Conservation (phyloP, 2,113 vertebrate genomes). For the Macaca fascicularis region DNA sequence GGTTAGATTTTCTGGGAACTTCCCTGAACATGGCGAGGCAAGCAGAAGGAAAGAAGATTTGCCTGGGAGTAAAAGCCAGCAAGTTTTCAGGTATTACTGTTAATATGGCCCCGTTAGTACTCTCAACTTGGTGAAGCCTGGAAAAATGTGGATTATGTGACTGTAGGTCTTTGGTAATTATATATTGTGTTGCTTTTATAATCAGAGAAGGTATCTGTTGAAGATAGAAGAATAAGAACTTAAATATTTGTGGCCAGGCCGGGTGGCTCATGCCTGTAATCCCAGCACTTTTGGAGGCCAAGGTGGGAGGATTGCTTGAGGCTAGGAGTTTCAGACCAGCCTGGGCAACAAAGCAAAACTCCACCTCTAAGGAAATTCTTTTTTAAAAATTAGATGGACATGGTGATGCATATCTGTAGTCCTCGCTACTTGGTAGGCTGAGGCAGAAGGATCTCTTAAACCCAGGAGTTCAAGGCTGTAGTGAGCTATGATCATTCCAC, state of each 20-base stretch:
- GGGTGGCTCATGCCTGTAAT: not conserved
- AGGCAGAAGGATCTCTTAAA: not conserved
- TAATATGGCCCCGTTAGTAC: not conserved
- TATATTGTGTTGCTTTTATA: not conserved
- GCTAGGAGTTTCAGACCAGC: not conserved
- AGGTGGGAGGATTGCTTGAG: not conserved
- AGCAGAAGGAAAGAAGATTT: not conserved
- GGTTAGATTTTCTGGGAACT: not conserved
- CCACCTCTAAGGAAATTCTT: not conserved
- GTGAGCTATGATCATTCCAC: not conserved
- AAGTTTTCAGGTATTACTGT: not conserved
- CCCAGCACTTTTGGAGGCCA: not conserved
- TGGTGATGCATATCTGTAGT: not conserved
- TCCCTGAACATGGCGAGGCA: not conserved
- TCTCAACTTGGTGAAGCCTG: not conserved
- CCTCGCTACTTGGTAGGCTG: not conserved
- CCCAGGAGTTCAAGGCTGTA: not conserved
- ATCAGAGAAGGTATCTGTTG: not conserved
- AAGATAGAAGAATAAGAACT: not conserved
- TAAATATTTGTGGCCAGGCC: not conserved
- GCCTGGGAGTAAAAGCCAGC: not conserved
- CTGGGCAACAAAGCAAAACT: not conserved
- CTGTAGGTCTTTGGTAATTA: not conserved
- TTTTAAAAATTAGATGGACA: not conserved
- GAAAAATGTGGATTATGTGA: not conserved